A percentile compares a stretch with the other conserved stretches of the same genome.
phyloP scores from a whole-genome alignment of 2,888 invertebrate genomes.

The Lochmaea crataegi region DNA sequence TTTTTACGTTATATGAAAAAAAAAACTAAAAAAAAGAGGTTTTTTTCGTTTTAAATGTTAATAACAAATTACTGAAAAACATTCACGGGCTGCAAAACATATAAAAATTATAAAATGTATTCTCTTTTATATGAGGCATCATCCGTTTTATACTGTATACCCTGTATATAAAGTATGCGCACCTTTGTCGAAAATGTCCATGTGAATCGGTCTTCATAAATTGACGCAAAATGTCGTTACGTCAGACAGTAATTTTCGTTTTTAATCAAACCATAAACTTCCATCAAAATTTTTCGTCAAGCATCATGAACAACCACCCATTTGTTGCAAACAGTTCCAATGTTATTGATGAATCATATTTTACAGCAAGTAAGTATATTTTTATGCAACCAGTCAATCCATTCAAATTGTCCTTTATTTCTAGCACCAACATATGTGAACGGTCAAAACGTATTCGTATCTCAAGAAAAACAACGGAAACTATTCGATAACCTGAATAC shows the following conservation, averaged over 20 bases:
- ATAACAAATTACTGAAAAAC: too few species aligned
- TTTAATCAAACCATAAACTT: not conserved
- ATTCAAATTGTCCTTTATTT: slow-evolving; percentile 15
- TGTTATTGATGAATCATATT: slow-evolving; percentile 49
- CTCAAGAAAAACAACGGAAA: slow-evolving; percentile 53
- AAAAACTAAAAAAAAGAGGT: too few species aligned
- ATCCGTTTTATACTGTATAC: too few species aligned
- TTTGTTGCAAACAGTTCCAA: slow-evolving; percentile 50
- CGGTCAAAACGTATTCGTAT: slow-evolving; percentile 51
- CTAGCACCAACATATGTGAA: slow-evolving; percentile 50
- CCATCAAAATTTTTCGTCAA: slow-evolving; percentile 37
- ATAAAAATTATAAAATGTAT: too few species aligned
- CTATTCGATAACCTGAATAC: slow-evolving; percentile 51
- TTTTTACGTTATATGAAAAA: too few species aligned
- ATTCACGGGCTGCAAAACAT: too few species aligned
- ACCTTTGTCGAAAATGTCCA: not conserved
- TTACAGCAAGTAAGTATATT: slow-evolving; percentile 45
- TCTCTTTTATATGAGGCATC: too few species aligned
- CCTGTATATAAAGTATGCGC: too few species aligned
- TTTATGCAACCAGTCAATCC: not conserved
- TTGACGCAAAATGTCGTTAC: not conserved
- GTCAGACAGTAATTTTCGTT: slow-evolving; percentile 3
- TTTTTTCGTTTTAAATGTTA: too few species aligned
- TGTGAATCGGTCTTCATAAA: not conserved
- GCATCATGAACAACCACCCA: slow-evolving; percentile 48